A percentile compares a stretch with the other conserved stretches of the same genome.
phyloP scores from a whole-genome alignment of 2,113 vertebrate species.

The Tachycineta bicolor region DNA sequence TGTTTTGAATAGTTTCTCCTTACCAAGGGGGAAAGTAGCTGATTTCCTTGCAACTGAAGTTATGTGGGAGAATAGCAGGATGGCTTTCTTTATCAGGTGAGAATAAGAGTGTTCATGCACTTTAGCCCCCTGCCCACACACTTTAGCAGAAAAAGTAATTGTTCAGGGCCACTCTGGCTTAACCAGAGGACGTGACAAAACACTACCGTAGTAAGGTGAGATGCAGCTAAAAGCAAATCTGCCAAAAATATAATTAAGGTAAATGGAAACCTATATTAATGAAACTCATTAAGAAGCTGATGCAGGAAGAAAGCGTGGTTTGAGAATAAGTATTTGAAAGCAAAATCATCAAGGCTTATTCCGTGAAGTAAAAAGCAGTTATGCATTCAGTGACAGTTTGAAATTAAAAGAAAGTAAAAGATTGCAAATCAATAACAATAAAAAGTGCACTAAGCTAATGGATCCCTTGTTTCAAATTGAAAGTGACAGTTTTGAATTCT shows the following conservation, averaged over 20 bases:
- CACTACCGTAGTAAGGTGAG: background rate
- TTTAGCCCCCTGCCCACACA: background rate
- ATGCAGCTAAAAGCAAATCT: background rate
- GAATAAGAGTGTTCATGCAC: background rate
- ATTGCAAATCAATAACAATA: slow-evolving; percentile 69
- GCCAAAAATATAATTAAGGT: slow-evolving; percentile 47
- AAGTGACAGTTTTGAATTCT: slow-evolving; percentile 61
- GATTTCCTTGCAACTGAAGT: background rate
- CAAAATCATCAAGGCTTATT: slow-evolving; percentile 13
- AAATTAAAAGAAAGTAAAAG: slow-evolving; percentile 56
- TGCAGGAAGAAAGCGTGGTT: background rate
- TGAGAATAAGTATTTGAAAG: slow-evolving; percentile 43
- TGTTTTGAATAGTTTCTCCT: background rate
- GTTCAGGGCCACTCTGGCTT: background rate
- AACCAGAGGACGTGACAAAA: background rate
- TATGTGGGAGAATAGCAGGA: background rate
- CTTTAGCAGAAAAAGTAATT: background rate
- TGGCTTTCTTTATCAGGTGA: background rate
- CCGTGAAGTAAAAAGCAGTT: background rate
- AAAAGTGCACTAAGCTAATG: slow-evolving; percentile 62
- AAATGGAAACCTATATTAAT: slow-evolving; percentile 47
- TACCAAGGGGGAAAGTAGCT: background rate
- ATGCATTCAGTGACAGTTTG: background rate
- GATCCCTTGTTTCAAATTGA: slow-evolving; percentile 61
- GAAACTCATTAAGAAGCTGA: slow-evolving; percentile 26